Conservation (phyloP, 2,888 invertebrate genomes). For the Cepaea hortensis region DNA sequence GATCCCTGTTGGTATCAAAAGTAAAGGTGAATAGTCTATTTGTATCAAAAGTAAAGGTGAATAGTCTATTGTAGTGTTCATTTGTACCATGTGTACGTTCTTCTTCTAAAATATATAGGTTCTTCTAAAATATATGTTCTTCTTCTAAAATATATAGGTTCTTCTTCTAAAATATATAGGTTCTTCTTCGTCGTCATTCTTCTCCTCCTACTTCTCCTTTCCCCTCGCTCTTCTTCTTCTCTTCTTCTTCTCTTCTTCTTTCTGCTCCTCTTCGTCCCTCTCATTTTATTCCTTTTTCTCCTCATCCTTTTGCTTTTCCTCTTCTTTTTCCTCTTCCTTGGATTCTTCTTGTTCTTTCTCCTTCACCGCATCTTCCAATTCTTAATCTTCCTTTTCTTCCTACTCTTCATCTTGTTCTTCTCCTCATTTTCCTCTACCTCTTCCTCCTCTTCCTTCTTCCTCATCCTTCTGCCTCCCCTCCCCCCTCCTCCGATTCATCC, state of each 20-base stretch:
- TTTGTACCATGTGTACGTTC: too few species aligned
- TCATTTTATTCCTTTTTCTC: not conserved
- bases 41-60: not conserved
- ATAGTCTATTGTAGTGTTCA: not conserved
- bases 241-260: not conserved
- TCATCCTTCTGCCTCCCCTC: not conserved
- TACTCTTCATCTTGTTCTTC: not conserved
- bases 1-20: not conserved
- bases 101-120: too few species aligned
- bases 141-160: too few species aligned
- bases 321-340: not conserved
- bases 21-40: slow-evolving; percentile 31
- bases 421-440: not conserved
- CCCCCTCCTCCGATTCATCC: not conserved
- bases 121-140: too few species aligned
- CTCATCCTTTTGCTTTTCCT: not conserved
- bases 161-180: too few species aligned
- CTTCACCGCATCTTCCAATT: not conserved
- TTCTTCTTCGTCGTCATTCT: not conserved
- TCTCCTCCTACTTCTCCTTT: not conserved
- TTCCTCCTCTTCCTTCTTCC: not conserved
- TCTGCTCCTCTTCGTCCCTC: not conserved
- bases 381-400: not conserved
- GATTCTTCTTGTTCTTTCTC: not conserved
- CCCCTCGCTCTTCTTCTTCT: too few species aligned